Conservation (phyloP, 2,888 invertebrate genomes). For the Clanis bilineata region DNA sequence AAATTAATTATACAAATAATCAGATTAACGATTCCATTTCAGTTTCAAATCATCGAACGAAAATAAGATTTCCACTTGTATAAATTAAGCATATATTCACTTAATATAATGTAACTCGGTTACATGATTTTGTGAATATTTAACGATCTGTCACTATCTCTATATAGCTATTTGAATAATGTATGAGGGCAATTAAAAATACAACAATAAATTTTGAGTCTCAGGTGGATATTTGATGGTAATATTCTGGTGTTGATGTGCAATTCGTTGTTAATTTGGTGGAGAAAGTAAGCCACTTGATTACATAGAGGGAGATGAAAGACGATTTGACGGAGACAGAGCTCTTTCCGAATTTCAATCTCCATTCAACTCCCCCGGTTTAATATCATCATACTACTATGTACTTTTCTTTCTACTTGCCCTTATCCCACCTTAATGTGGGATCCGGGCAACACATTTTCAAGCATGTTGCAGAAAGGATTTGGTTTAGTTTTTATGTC, state of each 20-base stretch:
- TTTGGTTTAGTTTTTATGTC: too few relatives aligned
- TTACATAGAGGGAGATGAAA: too few relatives aligned
- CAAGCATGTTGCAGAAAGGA: too few relatives aligned
- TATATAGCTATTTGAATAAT: slow-evolving; percentile 21
- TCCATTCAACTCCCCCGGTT: too few relatives aligned
- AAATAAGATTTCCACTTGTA: background rate
- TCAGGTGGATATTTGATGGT: background rate
- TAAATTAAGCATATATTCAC: slow-evolving; percentile 10
- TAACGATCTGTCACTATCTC: slow-evolving; percentile 25
- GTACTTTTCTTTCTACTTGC: too few relatives aligned
- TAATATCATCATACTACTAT: too few relatives aligned
- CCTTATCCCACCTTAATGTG: too few relatives aligned
- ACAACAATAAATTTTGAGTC: slow-evolving; percentile 8
- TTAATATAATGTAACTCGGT: slow-evolving; percentile 19
- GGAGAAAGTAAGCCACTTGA: background rate
- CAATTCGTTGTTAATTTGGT: background rate
- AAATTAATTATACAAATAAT: background rate
- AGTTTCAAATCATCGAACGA: background rate
- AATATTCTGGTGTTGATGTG: background rate
- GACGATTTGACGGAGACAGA: too few relatives aligned
- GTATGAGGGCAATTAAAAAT: slow-evolving; percentile 6
- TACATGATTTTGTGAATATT: slow-evolving; percentile 26
- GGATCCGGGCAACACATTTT: too few relatives aligned
- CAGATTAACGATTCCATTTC: background rate
- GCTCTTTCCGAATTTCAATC: too few relatives aligned